Evolutionary conservation across 2,797 vertebrate genomes (phyloP).

Genomic region (Lateolabrax maculatus): DNA sequence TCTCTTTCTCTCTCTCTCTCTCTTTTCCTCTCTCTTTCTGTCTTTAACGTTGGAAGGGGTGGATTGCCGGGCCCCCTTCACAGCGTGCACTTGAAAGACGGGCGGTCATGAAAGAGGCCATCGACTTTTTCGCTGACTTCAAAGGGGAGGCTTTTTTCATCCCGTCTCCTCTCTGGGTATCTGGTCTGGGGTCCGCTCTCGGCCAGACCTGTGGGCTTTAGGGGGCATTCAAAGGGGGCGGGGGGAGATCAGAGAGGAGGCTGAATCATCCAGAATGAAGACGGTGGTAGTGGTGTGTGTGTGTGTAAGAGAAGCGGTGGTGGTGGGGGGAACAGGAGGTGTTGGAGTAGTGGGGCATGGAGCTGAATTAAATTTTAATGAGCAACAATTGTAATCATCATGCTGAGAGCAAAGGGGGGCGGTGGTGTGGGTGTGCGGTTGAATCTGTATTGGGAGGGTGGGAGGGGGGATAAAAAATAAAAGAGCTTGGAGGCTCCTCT

Average conservation of each 20-base stretch:
- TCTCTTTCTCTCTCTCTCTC: conserved; percentile 31
- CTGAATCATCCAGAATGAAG: conserved; percentile 83
- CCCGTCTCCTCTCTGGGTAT: conserved; percentile 83
- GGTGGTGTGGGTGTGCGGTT: conserved; percentile 34
- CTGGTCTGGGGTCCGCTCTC: conserved; percentile 82
- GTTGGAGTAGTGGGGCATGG: conserved; percentile 75
- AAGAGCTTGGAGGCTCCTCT: conserved; percentile 65
- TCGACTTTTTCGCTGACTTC: conserved; percentile 88
- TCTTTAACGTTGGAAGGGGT: conserved; percentile 83
- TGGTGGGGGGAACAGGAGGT: conserved; percentile 74
- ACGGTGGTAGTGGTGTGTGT: conserved; percentile 63
- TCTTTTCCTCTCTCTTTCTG: conserved; percentile 60
- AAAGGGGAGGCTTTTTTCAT: conserved; percentile 84
- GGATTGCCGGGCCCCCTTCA: conserved; percentile 80
- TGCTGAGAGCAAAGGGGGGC: conserved; percentile 74
- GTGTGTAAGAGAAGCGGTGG: conserved; percentile 59
- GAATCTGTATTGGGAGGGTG: conserved; percentile 49
- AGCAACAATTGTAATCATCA: conserved; percentile 88
- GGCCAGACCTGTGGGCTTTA: conserved; percentile 87
- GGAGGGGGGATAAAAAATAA: conserved; percentile 61
- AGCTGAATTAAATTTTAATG: conserved; percentile 89
- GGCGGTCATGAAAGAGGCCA: conserved; percentile 88
- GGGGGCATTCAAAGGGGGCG: conserved; percentile 83
- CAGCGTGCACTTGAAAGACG: conserved; percentile 87
- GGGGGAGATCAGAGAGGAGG: conserved; percentile 86